Evolutionary conservation across 2,113 vertebrate species (phyloP).

Genomic region (Lamprologus lemairii): DNA sequence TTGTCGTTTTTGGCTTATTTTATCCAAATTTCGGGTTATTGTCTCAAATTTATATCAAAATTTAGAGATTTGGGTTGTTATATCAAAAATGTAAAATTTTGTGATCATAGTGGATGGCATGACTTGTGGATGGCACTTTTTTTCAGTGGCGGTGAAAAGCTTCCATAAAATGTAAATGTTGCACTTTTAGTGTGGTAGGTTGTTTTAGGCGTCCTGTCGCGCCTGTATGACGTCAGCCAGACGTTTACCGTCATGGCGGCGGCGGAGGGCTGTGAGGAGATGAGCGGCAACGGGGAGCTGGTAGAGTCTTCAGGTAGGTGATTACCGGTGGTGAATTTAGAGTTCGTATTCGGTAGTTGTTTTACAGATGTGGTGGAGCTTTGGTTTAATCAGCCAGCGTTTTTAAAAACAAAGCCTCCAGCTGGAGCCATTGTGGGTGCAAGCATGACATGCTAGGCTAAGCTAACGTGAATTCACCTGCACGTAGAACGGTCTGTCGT

Average conservation of each 20-base stretch:
- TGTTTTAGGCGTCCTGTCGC: constrained; percentile 23
- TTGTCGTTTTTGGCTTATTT: rapidly evolving
- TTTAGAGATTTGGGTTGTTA: neutral
- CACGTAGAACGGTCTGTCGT: neutral
- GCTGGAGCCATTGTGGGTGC: neutral
- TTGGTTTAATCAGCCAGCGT: neutral
- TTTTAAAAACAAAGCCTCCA: neutral
- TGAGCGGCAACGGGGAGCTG: constrained; percentile 57
- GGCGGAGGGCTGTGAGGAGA: constrained; percentile 59
- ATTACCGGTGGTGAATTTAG: neutral
- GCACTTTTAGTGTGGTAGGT: neutral
- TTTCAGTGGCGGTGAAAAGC: neutral
- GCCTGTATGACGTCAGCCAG: constrained; percentile 28
- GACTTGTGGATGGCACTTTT: neutral
- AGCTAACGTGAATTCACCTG: constrained; percentile 2
- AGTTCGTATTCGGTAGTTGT: rapidly evolving
- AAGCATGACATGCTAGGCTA: constrained; percentile 28
- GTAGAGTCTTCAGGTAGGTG: constrained; percentile 52
- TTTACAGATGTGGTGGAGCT: rapidly evolving
- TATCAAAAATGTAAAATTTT: neutral
- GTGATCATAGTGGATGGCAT: neutral
- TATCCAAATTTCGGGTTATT: neutral
- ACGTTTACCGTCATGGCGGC: constrained; percentile 67
- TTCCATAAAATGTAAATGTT: neutral
- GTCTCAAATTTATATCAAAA: neutral